A percentile compares a stretch with the other conserved stretches of the same genome.
phyloP scores from a whole-genome alignment of 2,888 invertebrate genomes.

The Cabera pusaria region DNA sequence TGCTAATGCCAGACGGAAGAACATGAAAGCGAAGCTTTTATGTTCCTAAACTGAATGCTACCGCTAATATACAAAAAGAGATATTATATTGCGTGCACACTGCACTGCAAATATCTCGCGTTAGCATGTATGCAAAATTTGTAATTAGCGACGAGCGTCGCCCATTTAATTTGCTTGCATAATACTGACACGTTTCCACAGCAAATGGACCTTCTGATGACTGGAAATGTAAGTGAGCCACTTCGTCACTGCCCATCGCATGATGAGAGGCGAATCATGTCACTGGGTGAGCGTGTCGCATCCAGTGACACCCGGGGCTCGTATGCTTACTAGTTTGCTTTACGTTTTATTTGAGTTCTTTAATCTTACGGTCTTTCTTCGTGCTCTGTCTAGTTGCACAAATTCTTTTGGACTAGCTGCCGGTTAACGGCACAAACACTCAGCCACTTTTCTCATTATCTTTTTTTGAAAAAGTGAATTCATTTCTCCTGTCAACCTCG shows the following conservation, averaged over 20 bases:
- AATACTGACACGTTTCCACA: slow-evolving; percentile 8
- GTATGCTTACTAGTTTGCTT: slow-evolving; percentile 27
- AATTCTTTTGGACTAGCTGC: slow-evolving; percentile 3
- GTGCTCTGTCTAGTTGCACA: slow-evolving; percentile 9
- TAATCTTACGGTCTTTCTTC: slow-evolving; percentile 6
- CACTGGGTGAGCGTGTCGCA: slow-evolving; percentile 33
- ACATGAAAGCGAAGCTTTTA: slow-evolving; percentile 9
- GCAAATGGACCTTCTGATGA: slow-evolving; percentile 14
- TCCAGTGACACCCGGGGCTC: slow-evolving; percentile 18
- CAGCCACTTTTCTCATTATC: slow-evolving; percentile 6
- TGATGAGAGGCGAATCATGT: slow-evolving; percentile 27
- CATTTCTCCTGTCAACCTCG: slow-evolving; percentile 16
- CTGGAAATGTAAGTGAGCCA: slow-evolving; percentile 20
- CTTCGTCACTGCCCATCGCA: slow-evolving; percentile 17
- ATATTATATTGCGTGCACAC: no score
- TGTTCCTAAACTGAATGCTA: slow-evolving; percentile 3
- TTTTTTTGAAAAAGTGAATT: slow-evolving; percentile 15
- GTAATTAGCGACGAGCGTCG: not conserved
- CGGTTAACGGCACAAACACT: slow-evolving; percentile 13
- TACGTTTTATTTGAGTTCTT: slow-evolving; percentile 22
- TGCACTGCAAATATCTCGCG: not conserved
- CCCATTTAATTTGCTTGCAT: slow-evolving; percentile 1
- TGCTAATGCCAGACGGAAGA: slow-evolving; percentile 20
- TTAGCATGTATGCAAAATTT: not conserved
- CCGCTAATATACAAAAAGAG: slow-evolving; percentile 1